Evolutionary conservation across 2,113 vertebrate genomes (phyloP), one percentile per base, ranked within the genome.

Genomic region (Misgurnus mizolepis): DNA sequence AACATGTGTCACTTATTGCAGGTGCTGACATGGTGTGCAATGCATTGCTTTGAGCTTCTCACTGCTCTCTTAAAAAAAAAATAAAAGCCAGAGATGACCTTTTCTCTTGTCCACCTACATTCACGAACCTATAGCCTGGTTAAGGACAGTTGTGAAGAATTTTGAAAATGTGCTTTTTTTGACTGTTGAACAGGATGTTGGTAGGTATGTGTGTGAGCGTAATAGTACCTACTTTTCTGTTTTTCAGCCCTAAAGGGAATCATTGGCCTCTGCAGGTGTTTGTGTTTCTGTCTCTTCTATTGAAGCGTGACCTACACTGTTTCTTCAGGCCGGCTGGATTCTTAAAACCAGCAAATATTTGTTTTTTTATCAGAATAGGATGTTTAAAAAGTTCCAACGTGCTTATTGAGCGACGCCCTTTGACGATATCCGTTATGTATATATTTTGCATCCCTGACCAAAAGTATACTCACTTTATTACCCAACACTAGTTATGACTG

Each of bases 301-400:
- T 55, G 61, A 80, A 67, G 43, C 43, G 82, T 78, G 78, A 76
- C 78, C 55, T 76, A 55, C 45, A 62, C 22, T 5, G 45, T 45
- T 79, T 64, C 67, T 40, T 53, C 47, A 40, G 9, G 12, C 7
- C 17, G 7, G 7, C 56, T 15, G 49, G 12, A 27, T 45, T 45
- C 55, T 22, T 60, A n/a, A 60, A n/a, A 40, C 14, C 11, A 61
- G 40, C 40, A 45, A 60, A 73, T 40, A 22, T 45, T 41, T 73
- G 9, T 45, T 27, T 14, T 62, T 76, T 65, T 41, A 56, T 58
- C 65, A 49, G 68, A 41, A 27, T 18, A 58, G 68, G 66, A 53
- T 45, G 68, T 78, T 80, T 78, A 73, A 67, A 85, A 76, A 79
- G 61, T 72, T 79, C 66, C 79, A 71, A 76, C 69, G 78, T 80